Evolutionary conservation across 2,888 invertebrate genomes (phyloP).

Genomic region (Dorcus parallelipipedus): DNA sequence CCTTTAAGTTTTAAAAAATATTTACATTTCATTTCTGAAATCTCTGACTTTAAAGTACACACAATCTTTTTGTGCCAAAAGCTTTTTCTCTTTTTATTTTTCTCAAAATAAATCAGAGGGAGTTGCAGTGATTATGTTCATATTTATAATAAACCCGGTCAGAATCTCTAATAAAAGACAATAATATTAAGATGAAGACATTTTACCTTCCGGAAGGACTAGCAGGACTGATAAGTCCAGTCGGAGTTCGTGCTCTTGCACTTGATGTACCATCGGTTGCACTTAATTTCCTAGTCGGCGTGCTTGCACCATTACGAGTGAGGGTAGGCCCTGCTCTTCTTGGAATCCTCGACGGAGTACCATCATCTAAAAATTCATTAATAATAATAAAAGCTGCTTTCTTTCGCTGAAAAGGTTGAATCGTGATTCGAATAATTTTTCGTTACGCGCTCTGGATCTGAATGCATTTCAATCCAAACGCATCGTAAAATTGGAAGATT

Average conservation of each 20-base stretch:
- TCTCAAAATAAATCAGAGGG: neutral
- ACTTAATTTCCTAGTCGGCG: conserved; percentile 58
- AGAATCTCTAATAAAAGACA: neutral
- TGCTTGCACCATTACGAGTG: conserved; percentile 47
- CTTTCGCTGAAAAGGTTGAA: too few relatives aligned
- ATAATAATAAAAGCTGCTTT: too few relatives aligned
- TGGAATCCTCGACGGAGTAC: conserved; percentile 80
- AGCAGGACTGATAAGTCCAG: conserved; percentile 73
- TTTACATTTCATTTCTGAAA: too few relatives aligned
- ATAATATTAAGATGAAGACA: neutral
- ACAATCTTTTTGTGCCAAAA: neutral
- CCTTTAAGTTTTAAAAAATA: too few relatives aligned
- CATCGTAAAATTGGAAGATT: too few relatives aligned
- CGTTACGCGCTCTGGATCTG: too few relatives aligned
- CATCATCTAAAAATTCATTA: conserved; percentile 58
- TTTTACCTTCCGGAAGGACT: conserved; percentile 67
- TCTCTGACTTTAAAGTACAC: too few relatives aligned
- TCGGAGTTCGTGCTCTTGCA: conserved; percentile 71
- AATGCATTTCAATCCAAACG: too few relatives aligned
- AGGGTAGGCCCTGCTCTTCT: conserved; percentile 60
- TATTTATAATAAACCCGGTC: neutral
- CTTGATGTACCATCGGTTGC: conserved; percentile 49
- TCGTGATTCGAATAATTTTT: too few relatives aligned
- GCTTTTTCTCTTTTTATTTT: conserved; percentile 10
- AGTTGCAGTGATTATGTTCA: neutral